phyloP scores from a whole-genome alignment of 64 coral and sea anemone species.

The Dendronephthya gigantea region DNA sequence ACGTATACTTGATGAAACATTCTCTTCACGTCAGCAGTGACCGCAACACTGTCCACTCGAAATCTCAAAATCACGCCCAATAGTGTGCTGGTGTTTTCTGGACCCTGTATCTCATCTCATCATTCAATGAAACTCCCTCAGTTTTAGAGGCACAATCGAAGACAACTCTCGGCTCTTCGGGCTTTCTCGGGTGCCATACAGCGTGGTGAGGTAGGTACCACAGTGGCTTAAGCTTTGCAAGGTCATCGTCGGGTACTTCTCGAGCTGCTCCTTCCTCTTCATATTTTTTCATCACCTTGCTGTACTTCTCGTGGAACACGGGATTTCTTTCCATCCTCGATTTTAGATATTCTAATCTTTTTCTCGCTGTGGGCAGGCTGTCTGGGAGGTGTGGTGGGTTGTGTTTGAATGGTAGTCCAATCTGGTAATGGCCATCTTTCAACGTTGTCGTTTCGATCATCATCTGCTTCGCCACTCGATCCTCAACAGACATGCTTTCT shows the following conservation, averaged over 20 bases:
- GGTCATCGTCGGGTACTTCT: slow-evolving; percentile 31
- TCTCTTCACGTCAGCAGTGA: background rate
- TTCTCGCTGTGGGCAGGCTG: slow-evolving; percentile 33
- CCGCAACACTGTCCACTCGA: background rate
- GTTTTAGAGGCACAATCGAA: slow-evolving; percentile 45
- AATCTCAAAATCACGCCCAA: background rate
- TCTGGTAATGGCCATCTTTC: slow-evolving; percentile 55
- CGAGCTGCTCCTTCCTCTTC: slow-evolving; percentile 37
- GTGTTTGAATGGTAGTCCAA: slow-evolving; percentile 47
- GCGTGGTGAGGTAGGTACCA: slow-evolving; percentile 50
- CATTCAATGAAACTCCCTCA: slow-evolving; percentile 27
- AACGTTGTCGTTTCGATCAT: slow-evolving; percentile 40
- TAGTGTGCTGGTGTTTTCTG: background rate
- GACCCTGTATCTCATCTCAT: background rate
- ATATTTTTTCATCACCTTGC: slow-evolving; percentile 36
- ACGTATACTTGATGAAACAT: background rate
- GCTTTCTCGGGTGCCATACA: slow-evolving; percentile 38
- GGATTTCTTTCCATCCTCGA: slow-evolving; percentile 34
- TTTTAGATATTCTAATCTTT: slow-evolving; percentile 41
- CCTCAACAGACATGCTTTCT: slow-evolving; percentile 42
- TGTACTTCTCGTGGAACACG: slow-evolving; percentile 32
- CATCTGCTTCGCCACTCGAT: slow-evolving; percentile 43
- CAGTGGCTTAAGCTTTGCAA: slow-evolving; percentile 11
- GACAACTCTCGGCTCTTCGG: slow-evolving; percentile 38
- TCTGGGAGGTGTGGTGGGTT: slow-evolving; percentile 36